A percentile compares a stretch with the other conserved stretches of the same genome.
Evolutionary conservation across 2,888 invertebrate species (phyloP).

Genomic region (Abscondita cerata): DNA sequence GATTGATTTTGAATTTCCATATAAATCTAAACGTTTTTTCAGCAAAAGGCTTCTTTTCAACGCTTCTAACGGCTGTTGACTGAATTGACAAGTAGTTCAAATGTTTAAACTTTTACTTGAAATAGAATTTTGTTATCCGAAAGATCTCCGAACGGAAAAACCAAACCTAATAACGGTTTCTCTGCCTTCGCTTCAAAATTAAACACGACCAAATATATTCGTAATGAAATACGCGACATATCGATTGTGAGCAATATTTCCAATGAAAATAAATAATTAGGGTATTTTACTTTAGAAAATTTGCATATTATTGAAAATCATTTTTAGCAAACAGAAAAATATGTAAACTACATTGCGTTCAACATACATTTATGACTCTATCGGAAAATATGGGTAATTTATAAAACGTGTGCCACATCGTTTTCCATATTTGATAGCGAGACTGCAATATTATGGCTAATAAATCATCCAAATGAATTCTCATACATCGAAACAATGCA

Average conservation of each 20-base stretch:
- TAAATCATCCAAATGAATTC: slow-evolving; percentile 47
- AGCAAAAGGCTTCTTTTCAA: slow-evolving; percentile 48
- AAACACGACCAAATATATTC: too few relatives aligned
- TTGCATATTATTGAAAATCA: slow-evolving; percentile 3
- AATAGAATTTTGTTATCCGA: slow-evolving; percentile 20
- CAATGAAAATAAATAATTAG: too few relatives aligned
- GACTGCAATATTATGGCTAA: slow-evolving; percentile 44
- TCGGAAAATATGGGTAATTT: slow-evolving; percentile 47
- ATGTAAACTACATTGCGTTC: slow-evolving; percentile 36
- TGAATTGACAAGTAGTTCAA: slow-evolving; percentile 45
- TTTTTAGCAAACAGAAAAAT: slow-evolving; percentile 25
- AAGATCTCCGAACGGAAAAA: too few relatives aligned
- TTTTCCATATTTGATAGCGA: slow-evolving; percentile 48
- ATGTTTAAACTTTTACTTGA: slow-evolving; percentile 25
- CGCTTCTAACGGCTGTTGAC: slow-evolving; percentile 42
- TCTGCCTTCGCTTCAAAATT: too few relatives aligned
- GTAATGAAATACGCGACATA: too few relatives aligned
- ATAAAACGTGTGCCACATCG: slow-evolving; percentile 40
- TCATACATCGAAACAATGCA: slow-evolving; percentile 37
- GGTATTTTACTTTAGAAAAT: too few relatives aligned
- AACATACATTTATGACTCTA: slow-evolving; percentile 39
- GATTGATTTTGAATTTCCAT: slow-evolving; percentile 57
- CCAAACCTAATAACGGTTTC: too few relatives aligned
- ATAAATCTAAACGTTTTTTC: slow-evolving; percentile 52
- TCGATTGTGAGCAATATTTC: too few relatives aligned